These are phyloP conservation scores for Lamellibrachia luymesi DNA, from an alignment of 1,140 invertebrate species.

Conservation along the genomic window DNA sequence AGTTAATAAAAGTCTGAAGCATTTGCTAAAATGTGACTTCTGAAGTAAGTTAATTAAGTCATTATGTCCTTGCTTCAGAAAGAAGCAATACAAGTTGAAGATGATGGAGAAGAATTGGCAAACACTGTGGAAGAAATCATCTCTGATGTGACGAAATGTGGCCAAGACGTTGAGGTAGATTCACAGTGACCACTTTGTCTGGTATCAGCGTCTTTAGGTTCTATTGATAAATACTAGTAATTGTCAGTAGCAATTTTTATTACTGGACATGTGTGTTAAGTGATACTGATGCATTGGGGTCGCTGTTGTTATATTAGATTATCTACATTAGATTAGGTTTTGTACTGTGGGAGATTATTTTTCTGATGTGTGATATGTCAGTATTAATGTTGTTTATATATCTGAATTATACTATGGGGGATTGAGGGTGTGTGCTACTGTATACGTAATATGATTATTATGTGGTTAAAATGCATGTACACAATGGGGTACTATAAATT, in stretches of 20 bases:
- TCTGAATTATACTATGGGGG: too few species aligned
- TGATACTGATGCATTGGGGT: too few species aligned
- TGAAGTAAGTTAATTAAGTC: not conserved
- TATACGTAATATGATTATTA: too few species aligned
- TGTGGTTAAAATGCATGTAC: too few species aligned
- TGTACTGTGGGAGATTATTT: too few species aligned
- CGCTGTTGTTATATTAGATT: too few species aligned
- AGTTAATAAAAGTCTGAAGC: too few species aligned
- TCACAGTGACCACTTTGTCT: not conserved
- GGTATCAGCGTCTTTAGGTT: not conserved
- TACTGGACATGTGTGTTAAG: not conserved
- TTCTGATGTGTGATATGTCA: too few species aligned
- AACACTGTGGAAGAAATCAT: not conserved
- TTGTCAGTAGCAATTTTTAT: not conserved
- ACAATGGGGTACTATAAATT: too few species aligned
- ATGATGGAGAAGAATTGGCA: not conserved
- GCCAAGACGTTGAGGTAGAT: not conserved
- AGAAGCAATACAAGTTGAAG: not conserved
- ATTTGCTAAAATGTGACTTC: not conserved
- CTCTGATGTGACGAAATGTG: not conserved
- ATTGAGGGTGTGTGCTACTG: too few species aligned
- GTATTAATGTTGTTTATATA: too few species aligned
- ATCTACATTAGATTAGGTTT: too few species aligned
- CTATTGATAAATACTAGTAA: not conserved
- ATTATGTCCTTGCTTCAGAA: not conserved